Evolutionary conservation across 37 sponge, comb jelly and placozoan species (phyloP).

Genomic region (Ephydatia muelleri): DNA sequence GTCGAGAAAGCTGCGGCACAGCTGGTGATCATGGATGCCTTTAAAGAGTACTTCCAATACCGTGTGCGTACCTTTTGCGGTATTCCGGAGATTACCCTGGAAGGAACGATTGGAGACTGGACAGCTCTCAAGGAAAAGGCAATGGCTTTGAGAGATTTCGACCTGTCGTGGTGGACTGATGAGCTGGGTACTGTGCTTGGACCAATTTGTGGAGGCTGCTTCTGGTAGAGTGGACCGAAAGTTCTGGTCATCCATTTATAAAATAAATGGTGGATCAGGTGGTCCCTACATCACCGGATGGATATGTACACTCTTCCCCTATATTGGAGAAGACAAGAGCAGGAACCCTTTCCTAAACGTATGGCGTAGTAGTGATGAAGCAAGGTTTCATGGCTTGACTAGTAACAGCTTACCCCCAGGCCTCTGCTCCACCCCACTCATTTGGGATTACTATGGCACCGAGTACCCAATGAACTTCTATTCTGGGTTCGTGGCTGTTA

Average conservation of each 20-base stretch:
- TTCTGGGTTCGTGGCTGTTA: conserved; percentile 57
- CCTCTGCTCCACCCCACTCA: conserved; percentile 39
- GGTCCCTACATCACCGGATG: conserved; percentile 58
- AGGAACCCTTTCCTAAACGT: conserved; percentile 8
- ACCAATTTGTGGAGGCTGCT: conserved; percentile 59
- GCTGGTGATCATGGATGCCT: conserved; percentile 54
- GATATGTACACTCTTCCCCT: conserved; percentile 54
- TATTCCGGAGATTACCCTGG: conserved; percentile 66
- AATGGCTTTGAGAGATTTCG: conserved; percentile 34
- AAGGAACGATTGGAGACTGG: conserved; percentile 65
- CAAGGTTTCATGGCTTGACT: neutral
- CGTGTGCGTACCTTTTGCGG: conserved; percentile 28
- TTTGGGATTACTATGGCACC: conserved; percentile 12
- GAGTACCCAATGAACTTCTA: conserved; percentile 47
- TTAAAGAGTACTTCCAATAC: conserved; percentile 56
- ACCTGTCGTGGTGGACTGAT: conserved; percentile 57
- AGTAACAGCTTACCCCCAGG: conserved; percentile 44
- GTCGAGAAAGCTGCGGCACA: conserved; percentile 56
- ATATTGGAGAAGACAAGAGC: neutral
- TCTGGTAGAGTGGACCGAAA: conserved; percentile 35
- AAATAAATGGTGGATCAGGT: neutral
- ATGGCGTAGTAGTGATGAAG: neutral
- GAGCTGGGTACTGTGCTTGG: conserved; percentile 35
- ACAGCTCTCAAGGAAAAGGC: conserved; percentile 39
- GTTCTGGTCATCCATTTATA: conserved; percentile 62